phyloP scores from a whole-genome alignment of 2,113 vertebrate genomes.

The Burhinus oedicnemus region DNA sequence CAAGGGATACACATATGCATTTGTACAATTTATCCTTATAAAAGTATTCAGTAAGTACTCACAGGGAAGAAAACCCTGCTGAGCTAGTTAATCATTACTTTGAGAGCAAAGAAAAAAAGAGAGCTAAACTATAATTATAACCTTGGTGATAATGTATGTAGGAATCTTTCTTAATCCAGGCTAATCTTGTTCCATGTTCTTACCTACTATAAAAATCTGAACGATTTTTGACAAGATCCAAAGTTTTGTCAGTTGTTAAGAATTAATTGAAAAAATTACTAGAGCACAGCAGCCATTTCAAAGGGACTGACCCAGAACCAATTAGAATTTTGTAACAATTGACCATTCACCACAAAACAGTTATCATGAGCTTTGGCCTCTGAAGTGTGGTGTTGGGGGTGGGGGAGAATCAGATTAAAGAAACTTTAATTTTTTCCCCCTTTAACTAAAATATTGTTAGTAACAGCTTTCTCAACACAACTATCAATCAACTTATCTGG shows the following conservation, averaged over 20 bases:
- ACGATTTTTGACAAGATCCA: conserved; percentile 81
- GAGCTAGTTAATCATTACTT: conserved; percentile 53
- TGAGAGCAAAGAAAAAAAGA: conserved; percentile 20
- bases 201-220: conserved; percentile 73
- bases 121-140: conserved; percentile 48
- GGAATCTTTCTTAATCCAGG: conserved; percentile 26
- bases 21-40: not conserved
- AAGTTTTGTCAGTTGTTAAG: conserved; percentile 85
- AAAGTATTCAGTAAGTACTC: not conserved
- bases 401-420: conserved; percentile 71
- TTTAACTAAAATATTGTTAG: conserved; percentile 61
- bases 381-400: conserved; percentile 74
- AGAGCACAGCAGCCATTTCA: conserved; percentile 76
- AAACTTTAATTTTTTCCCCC: conserved; percentile 51
- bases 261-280: conserved; percentile 88
- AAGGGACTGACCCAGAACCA: conserved; percentile 87
- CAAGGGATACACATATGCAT: not conserved
- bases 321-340: conserved; percentile 86
- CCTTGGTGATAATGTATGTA: conserved; percentile 29
- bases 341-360: conserved; percentile 79
- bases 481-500: conserved; percentile 54
- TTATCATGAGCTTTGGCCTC: conserved; percentile 77
- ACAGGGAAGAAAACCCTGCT: conserved; percentile 22
- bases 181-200: conserved; percentile 45
- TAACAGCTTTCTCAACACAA: conserved; percentile 50